A percentile compares a stretch with the other conserved stretches of the same genome.
These are phyloP conservation scores for Egretta garzetta DNA, from an alignment of 2,113 vertebrate genomes.

Conservation along the genomic window DNA sequence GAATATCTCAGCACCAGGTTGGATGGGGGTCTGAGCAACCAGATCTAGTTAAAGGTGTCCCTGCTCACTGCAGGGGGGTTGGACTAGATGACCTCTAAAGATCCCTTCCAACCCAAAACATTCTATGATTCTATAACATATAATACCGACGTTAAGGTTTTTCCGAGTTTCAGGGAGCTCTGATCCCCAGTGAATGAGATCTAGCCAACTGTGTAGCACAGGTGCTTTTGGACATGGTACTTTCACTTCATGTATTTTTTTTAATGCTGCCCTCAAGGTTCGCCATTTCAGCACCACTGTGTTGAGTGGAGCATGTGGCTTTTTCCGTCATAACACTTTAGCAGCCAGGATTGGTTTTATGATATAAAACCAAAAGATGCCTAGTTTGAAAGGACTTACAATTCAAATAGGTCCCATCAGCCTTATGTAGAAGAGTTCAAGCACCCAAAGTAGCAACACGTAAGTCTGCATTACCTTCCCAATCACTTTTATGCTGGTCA, in stretches of 20 bases:
- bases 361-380: neutral
- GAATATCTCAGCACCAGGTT: neutral
- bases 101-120: too few species aligned
- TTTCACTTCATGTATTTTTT: neutral
- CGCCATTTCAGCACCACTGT: neutral
- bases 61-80: too few species aligned
- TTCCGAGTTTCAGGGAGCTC: neutral
- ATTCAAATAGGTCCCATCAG: neutral
- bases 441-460: neutral
- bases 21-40: too few species aligned
- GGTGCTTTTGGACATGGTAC: neutral
- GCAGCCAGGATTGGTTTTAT: neutral
- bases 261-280: neutral
- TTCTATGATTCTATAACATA: neutral
- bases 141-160: neutral
- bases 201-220: neutral
- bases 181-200: neutral
- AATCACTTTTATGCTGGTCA: neutral
- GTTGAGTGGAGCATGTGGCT: neutral
- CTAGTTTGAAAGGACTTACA: neutral
- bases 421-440: neutral
- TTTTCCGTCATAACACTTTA: neutral
- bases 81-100: too few species aligned
- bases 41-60: too few species aligned
- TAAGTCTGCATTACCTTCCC: slow-evolving; percentile 52